These are phyloP conservation scores for Cercopithecus mitis DNA, from an alignment of 2,797 vertebrate genomes.

Conservation along the genomic window DNA sequence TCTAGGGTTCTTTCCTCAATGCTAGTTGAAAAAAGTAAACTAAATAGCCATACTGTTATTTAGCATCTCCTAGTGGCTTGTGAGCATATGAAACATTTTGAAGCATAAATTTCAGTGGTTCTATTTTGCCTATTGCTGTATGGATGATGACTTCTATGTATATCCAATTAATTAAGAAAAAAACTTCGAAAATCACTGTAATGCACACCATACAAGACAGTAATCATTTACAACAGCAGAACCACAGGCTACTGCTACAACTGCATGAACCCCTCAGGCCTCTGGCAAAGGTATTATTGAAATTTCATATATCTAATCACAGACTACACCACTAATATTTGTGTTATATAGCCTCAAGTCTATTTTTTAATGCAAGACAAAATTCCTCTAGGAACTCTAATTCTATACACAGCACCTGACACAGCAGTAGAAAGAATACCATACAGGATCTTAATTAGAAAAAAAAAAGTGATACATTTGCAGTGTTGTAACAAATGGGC, in stretches of 20 bases:
- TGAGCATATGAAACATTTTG: background rate
- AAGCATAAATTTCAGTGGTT: background rate
- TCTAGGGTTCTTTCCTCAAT: background rate
- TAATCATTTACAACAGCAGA: background rate
- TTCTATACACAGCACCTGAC: background rate
- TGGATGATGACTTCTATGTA: background rate
- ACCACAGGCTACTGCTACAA: background rate
- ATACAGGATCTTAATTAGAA: background rate
- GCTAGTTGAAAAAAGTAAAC: background rate
- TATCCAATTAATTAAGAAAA: background rate
- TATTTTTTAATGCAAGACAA: slow-evolving; percentile 22
- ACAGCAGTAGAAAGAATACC: background rate
- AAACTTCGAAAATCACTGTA: background rate
- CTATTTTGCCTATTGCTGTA: background rate
- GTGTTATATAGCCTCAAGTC: background rate
- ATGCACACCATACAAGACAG: background rate
- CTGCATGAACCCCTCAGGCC: background rate
- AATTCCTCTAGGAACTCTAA: slow-evolving; percentile 13
- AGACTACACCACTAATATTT: background rate
- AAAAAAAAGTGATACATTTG: background rate
- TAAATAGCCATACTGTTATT: background rate
- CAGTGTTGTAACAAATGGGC: background rate
- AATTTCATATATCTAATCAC: background rate
- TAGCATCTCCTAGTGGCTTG: slow-evolving; percentile 58
- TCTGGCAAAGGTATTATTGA: background rate